These are phyloP conservation scores for Leptopilina boulardi DNA, from an alignment of 1,140 invertebrate species.

Conservation along the genomic window DNA sequence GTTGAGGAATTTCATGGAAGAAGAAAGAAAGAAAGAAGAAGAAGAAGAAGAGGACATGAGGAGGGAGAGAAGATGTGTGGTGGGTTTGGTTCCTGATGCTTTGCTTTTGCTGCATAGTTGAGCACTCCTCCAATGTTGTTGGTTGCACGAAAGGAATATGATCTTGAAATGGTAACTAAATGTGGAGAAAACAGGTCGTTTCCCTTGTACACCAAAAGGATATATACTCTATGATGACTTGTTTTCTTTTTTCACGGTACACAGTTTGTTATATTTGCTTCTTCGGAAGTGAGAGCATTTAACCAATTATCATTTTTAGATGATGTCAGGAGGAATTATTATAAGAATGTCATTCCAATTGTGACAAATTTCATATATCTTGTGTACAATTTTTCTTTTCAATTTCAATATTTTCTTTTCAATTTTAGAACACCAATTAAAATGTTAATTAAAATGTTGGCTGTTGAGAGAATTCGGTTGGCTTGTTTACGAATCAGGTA, in stretches of 20 bases:
- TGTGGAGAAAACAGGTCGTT: background rate
- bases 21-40: slow-evolving; percentile 41
- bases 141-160: background rate
- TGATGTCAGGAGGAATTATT: background rate
- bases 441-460: too few species aligned
- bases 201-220: background rate
- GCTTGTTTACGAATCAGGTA: too few species aligned
- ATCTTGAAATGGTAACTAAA: slow-evolving; percentile 14
- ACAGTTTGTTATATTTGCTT: background rate
- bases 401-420: too few species aligned
- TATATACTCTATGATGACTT: background rate
- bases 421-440: too few species aligned
- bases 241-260: background rate
- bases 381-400: background rate
- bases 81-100: slow-evolving; percentile 23
- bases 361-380: background rate
- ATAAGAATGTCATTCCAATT: background rate
- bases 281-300: background rate
- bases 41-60: background rate
- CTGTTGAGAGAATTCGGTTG: too few species aligned
- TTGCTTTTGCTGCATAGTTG: slow-evolving; percentile 25
- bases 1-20: slow-evolving; percentile 36
- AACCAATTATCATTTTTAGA: background rate
- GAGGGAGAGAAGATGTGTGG: background rate
- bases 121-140: slow-evolving; percentile 15